These are phyloP conservation scores for Tokudaia tokunoshimensis DNA, from an alignment of 2,797 vertebrate genomes.

Conservation along the genomic window DNA sequence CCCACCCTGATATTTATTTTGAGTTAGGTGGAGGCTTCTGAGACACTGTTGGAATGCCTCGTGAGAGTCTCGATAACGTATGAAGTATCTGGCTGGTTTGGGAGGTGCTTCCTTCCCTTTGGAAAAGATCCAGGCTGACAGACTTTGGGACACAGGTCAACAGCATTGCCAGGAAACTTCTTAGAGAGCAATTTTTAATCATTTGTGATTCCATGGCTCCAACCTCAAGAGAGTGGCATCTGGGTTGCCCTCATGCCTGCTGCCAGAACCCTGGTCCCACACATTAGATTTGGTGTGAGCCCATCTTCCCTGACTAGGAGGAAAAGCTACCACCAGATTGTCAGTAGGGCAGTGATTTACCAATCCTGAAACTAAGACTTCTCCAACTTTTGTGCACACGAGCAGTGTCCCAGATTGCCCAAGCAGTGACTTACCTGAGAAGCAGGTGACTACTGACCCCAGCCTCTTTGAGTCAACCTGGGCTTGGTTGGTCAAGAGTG, in stretches of 20 bases:
- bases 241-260: background rate
- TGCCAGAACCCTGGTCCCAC: background rate
- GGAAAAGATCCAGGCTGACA: background rate
- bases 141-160: background rate
- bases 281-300: too few species aligned
- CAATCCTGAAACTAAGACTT: background rate
- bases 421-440: background rate
- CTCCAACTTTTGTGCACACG: accelerated
- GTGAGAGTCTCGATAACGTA: accelerated
- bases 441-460: background rate
- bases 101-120: background rate
- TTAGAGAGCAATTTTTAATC: background rate
- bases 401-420: background rate
- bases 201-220: background rate
- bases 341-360: accelerated
- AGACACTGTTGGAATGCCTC: accelerated
- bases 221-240: accelerated
- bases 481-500: background rate
- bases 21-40: background rate
- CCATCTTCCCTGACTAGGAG: background rate
- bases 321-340: accelerated
- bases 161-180: background rate
- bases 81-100: too few species aligned
- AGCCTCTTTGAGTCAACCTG: background rate
- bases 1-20: accelerated